Evolutionary conservation across 2,113 vertebrate species (phyloP).

Genomic region (Turdus rufiventris): DNA sequence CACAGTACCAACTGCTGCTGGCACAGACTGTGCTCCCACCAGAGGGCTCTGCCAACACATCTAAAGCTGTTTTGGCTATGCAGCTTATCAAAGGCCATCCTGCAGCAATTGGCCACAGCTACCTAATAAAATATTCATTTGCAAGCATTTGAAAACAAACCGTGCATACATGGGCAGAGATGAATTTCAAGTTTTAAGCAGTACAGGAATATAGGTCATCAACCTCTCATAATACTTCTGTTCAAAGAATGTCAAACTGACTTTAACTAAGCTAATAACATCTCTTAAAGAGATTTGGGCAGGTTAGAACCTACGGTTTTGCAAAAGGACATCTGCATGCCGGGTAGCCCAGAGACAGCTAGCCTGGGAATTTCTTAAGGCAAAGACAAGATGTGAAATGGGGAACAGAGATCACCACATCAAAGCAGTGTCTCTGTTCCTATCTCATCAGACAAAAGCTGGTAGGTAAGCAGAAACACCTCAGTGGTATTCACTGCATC

Average conservation of each 20-base stretch:
- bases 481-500: neutral
- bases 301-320: neutral
- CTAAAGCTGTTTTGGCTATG: fast-evolving
- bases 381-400: neutral
- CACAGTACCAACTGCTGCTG: neutral
- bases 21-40: neutral
- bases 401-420: neutral
- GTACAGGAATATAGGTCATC: neutral
- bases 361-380: neutral
- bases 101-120: neutral
- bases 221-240: neutral
- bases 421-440: neutral
- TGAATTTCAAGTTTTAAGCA: neutral
- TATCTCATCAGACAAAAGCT: neutral
- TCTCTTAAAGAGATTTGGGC: neutral
- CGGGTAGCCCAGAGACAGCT: neutral
- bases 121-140: neutral
- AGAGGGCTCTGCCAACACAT: conserved; percentile 48
- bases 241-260: neutral
- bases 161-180: neutral
- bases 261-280: neutral
- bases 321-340: neutral
- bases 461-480: neutral
- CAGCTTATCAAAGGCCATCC: neutral
- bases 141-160: conserved; percentile 9